Evolutionary conservation across 2,113 vertebrate species (phyloP).

Genomic region (Cryptotis parvus): DNA sequence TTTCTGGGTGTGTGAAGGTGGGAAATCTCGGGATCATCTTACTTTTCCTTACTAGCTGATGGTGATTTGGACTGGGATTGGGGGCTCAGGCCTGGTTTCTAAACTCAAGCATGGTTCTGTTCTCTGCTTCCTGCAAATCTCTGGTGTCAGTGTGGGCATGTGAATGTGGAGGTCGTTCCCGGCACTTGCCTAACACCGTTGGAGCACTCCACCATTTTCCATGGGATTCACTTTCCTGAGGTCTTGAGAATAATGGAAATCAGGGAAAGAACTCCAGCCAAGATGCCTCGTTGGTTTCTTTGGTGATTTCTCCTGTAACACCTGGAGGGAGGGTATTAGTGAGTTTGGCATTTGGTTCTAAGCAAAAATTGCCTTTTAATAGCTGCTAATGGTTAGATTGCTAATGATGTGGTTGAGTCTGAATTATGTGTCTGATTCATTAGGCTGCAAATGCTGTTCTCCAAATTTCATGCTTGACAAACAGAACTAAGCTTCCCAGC

Average conservation of each 20-base stretch:
- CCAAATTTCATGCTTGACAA: not conserved
- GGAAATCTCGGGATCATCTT: not conserved
- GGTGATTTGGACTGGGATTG: conserved; percentile 58
- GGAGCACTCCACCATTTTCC: conserved; percentile 81
- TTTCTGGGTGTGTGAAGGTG: not conserved
- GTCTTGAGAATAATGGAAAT: conserved; percentile 75
- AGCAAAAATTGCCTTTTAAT: not conserved
- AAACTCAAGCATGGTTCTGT: conserved; percentile 53
- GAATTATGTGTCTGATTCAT: not conserved
- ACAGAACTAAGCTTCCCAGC: not conserved
- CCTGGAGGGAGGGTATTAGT: not conserved
- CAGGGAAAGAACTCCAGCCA: conserved; percentile 66
- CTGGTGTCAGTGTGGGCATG: conserved; percentile 62
- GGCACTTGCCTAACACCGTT: conserved; percentile 73
- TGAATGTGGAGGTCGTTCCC: conserved; percentile 66
- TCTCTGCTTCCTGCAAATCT: conserved; percentile 59
- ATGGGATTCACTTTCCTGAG: conserved; percentile 71
- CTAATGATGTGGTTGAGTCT: not conserved
- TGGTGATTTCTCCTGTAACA: not conserved
- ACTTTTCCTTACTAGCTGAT: conserved; percentile 58
- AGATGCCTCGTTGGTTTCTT: not conserved
- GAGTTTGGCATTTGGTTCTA: not conserved
- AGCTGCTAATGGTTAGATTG: not conserved
- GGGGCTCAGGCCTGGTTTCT: conserved; percentile 18
- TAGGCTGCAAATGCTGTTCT: not conserved